Evolutionary conservation across 2,888 invertebrate species (phyloP).

Genomic region (Caenorhabditis angaria): DNA sequence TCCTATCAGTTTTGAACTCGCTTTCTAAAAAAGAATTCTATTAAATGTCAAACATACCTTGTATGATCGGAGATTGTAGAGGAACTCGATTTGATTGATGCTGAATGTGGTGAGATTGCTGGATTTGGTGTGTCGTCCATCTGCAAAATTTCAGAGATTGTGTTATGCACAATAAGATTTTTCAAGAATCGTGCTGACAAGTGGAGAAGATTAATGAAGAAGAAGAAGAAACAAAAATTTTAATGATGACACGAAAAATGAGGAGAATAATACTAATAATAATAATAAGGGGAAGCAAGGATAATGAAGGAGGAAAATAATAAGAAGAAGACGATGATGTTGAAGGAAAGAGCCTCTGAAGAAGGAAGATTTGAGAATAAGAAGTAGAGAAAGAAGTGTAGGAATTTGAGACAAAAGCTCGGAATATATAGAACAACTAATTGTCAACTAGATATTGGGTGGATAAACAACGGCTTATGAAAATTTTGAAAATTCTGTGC

Average conservation of each 20-base stretch:
- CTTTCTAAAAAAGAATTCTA: not conserved
- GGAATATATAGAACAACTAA: not conserved
- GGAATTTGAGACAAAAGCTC: conserved; percentile 44
- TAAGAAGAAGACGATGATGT: conserved; percentile 2
- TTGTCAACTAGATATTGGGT: not conserved
- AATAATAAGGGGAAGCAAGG: not conserved
- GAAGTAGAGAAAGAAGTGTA: conserved; percentile 8
- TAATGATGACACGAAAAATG: conserved; percentile 1
- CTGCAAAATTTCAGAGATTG: conserved; percentile 18
- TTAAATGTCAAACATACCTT: conserved; percentile 39
- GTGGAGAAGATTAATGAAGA: too few relatives aligned
- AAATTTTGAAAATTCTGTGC: not conserved
- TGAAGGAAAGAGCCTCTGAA: conserved; percentile 18
- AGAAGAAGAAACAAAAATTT: conserved; percentile 7
- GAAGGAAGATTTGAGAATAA: not conserved
- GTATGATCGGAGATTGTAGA: conserved; percentile 59
- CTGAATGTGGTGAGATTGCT: conserved; percentile 50
- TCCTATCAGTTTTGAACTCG: not conserved
- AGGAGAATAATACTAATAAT: conserved; percentile 5
- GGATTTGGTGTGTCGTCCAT: conserved; percentile 52
- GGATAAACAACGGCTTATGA: too few relatives aligned
- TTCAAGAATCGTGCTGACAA: too few relatives aligned
- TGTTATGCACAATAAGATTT: too few relatives aligned
- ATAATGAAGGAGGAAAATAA: not conserved
- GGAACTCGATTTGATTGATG: conserved; percentile 56